Evolutionary conservation across 37 sponge, comb jelly and placozoan species (phyloP), one percentile per base, ranked within the genome.

Genomic region (Petrosia ficiformis): DNA sequence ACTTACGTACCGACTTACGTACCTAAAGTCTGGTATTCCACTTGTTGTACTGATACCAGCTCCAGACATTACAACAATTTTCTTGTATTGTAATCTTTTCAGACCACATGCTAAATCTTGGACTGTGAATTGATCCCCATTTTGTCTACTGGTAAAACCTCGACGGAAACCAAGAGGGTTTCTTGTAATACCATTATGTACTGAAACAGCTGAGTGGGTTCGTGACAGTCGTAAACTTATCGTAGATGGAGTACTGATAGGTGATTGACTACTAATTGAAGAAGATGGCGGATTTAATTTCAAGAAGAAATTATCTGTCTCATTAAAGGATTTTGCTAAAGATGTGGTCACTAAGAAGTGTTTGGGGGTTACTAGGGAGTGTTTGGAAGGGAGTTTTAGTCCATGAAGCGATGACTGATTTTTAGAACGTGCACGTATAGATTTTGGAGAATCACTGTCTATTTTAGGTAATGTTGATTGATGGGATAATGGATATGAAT

Each of bases 11-110:
- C 54, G 8, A 8, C 54, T 48, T 30, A 4, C 60, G 25, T 68
- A 87, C 86, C 94, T 87, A 65, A 96, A 96, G 52, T 97, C 97
- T n/a, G 94, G 94, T 6, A 97, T 94, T 34, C 97, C 94, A 88
- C 92, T 91, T 42, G 89, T 71, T 22, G 97, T 97, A 72, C 94
- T 94, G 30, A 94, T 86, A 2, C 97, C 97, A 34, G 97, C 97
- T n/a, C 97, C 97, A 57, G 81, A 82, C 90, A 97, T 88, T 2
- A 90, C 84, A 44, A 97, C 78, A 2, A 97, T 75, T 65, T 85
- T 67, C 36, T 72, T 80, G 70, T 72, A 96, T 40, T 70, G 68
- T 59, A 75, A 64, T 26, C 65, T 59, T 10, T 67, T 73, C 34
- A 96, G 77, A 22, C 76, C 84, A 19, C n/a, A 1, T 10, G 77